These are phyloP conservation scores for Nephrotoma guestfalica DNA, from an alignment of 2,888 invertebrate genomes.

Conservation along the genomic window DNA sequence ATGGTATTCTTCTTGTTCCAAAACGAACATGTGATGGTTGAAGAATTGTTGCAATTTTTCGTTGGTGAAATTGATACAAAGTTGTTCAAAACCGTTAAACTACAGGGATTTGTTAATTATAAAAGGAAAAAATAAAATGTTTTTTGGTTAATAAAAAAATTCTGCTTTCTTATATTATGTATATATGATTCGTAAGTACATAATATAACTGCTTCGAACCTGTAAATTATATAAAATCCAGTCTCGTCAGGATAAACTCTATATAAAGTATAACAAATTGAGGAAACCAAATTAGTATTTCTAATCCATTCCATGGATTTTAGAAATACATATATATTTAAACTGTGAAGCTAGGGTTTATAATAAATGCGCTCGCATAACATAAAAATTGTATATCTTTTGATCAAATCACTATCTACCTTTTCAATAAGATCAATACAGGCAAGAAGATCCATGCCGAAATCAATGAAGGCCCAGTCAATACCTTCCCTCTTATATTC, in stretches of 20 bases:
- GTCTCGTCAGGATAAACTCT: not conserved
- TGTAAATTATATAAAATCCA: not conserved
- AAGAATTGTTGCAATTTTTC: constrained; percentile 90
- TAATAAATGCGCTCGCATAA: not conserved
- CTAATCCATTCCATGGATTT: constrained; percentile 2
- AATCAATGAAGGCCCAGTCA: constrained; percentile 93
- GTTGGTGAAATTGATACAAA: constrained; percentile 90
- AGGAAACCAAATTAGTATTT: not conserved
- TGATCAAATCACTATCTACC: constrained; percentile 39
- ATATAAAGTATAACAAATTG: not conserved
- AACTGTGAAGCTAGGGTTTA: constrained; percentile 12
- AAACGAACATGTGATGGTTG: constrained; percentile 89
- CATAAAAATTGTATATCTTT: constrained; percentile 11
- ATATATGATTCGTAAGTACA: constrained; percentile 2
- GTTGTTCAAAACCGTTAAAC: constrained; percentile 84
- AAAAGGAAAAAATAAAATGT: not conserved
- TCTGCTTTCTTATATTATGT: not conserved
- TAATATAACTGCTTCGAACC: not conserved
- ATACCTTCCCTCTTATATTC: constrained; percentile 91
- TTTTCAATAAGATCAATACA: constrained; percentile 93
- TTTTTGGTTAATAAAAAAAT: not conserved
- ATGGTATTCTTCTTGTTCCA: constrained; percentile 87
- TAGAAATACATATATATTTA: not conserved
- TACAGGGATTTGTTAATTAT: constrained; percentile 18
- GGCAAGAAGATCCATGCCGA: constrained; percentile 90